These are phyloP conservation scores for Tenthredo livida DNA, from an alignment of 2,888 invertebrate species.

Conservation along the genomic window DNA sequence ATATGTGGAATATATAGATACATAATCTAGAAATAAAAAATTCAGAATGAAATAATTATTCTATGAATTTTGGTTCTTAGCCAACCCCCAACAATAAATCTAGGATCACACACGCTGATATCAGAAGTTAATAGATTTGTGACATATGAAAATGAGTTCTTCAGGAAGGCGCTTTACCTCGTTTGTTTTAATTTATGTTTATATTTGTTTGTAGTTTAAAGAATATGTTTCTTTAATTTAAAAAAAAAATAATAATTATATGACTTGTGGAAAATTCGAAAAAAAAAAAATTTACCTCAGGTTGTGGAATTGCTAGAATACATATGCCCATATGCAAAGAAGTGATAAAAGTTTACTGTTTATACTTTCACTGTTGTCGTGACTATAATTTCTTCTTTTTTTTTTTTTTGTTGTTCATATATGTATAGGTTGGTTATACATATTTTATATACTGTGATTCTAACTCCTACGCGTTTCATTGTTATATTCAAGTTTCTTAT, in stretches of 20 bases:
- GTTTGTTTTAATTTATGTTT: too few relatives aligned
- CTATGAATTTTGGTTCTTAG: neutral
- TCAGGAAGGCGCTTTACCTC: too few relatives aligned
- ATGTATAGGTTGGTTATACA: neutral
- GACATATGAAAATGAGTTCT: too few relatives aligned
- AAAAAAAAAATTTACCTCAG: too few relatives aligned
- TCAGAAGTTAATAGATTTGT: too few relatives aligned
- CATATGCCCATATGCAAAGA: neutral
- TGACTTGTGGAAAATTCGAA: too few relatives aligned
- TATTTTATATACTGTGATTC: neutral
- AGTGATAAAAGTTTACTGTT: neutral
- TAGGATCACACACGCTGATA: too few relatives aligned
- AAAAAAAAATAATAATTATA: too few relatives aligned
- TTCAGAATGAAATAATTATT: neutral
- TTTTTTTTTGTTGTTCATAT: neutral
- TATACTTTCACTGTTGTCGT: neutral
- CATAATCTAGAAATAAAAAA: neutral
- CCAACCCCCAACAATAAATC: too few relatives aligned
- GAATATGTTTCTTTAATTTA: too few relatives aligned
- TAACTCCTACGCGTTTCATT: constrained; percentile 38
- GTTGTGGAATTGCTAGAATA: neutral
- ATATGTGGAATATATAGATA: neutral
- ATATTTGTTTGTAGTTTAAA: too few relatives aligned
- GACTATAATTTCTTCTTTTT: neutral
- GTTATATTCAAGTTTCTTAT: neutral